Evolutionary conservation across 2,797 vertebrate genomes (phyloP).

Genomic region (Pangasius mekongensis): DNA sequence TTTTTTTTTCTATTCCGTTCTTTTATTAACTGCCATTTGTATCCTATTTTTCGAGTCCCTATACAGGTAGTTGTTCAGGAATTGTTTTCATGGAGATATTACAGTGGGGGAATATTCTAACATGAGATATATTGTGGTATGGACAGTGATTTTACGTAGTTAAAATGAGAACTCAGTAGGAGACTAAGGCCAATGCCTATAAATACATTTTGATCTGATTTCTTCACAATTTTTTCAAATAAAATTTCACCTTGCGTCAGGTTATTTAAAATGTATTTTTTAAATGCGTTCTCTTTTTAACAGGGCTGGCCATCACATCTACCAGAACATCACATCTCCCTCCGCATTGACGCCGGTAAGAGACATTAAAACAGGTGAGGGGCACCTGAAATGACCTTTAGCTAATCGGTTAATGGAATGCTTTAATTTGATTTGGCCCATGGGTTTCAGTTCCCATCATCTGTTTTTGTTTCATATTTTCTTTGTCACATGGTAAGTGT

Average conservation of each 20-base stretch:
- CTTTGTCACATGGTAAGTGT: background rate
- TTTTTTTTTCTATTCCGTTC: background rate
- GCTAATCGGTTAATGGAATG: background rate
- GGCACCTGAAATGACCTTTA: background rate
- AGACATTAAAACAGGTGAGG: background rate
- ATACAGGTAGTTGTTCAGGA: background rate
- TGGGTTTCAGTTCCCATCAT: background rate
- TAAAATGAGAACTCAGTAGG: background rate
- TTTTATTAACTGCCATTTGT: background rate
- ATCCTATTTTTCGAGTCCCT: background rate
- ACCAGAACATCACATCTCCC: background rate
- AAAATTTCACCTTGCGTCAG: background rate
- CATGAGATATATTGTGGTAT: background rate
- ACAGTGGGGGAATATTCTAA: background rate
- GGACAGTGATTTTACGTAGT: background rate
- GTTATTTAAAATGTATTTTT: background rate
- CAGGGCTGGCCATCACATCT: background rate
- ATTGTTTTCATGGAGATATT: background rate
- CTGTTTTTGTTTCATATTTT: background rate
- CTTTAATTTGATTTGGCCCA: background rate
- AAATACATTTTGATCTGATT: background rate
- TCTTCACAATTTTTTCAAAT: background rate
- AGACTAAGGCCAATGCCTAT: background rate
- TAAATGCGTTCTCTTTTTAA: background rate
- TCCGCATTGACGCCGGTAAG: conserved; percentile 17